A percentile compares a stretch with the other conserved stretches of the same genome.
Conservation (phyloP, 2,888 invertebrate species). For the Lydus trimaculatus region DNA sequence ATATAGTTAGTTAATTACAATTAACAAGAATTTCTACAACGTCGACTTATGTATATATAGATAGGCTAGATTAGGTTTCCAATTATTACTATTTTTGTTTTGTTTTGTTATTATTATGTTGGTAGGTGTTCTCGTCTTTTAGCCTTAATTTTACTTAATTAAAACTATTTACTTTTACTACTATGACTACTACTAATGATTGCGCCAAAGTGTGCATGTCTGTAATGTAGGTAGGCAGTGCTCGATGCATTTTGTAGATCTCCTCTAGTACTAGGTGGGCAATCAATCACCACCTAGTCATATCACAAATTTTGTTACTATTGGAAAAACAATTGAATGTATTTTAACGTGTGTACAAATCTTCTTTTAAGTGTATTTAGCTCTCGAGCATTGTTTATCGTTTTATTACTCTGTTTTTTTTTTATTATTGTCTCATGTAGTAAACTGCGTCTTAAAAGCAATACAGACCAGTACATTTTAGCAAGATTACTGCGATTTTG, state of each 20-base stretch:
- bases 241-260: conserved; percentile 43
- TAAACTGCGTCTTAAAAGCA: conserved; percentile 26
- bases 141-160: conserved; percentile 31
- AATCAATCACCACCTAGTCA: not conserved
- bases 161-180: not conserved
- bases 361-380: conserved; percentile 24
- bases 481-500: conserved; percentile 13
- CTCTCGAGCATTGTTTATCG: conserved; percentile 50
- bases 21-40: conserved; percentile 20
- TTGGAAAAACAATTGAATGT: not conserved
- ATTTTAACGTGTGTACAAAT: conserved; percentile 16
- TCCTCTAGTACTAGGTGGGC: not conserved
- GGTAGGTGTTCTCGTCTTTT: conserved; percentile 41
- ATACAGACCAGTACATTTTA: conserved; percentile 25
- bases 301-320: not conserved
- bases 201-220: conserved; percentile 47
- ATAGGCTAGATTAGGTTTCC: conserved; percentile 40
- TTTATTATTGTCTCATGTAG: conserved; percentile 1
- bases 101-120: conserved; percentile 8
- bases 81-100: conserved; percentile 22
- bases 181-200: conserved; percentile 16
- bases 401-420: conserved; percentile 10
- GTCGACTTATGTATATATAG: not conserved
- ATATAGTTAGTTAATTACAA: not conserved
- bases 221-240: conserved; percentile 53